Evolutionary conservation across 1,140 invertebrate species (phyloP).

Genomic region (Zaprionus vittiger): DNA sequence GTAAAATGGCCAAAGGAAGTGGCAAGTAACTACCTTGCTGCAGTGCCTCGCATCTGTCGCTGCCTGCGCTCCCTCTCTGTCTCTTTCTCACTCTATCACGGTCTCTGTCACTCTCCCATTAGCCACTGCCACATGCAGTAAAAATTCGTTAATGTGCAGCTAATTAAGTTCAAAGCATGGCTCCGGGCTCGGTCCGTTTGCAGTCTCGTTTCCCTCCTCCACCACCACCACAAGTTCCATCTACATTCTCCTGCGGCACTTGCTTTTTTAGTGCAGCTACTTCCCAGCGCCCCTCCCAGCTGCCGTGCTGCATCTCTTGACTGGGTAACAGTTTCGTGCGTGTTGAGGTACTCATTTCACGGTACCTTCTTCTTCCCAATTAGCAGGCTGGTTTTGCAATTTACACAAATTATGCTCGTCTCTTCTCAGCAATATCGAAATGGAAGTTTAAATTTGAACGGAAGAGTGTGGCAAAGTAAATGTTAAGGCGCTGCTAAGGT

Average conservation of each 20-base stretch:
- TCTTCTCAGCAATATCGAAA: not conserved
- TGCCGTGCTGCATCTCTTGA: not conserved
- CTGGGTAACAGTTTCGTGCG: constrained; percentile 30
- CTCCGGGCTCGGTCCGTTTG: constrained; percentile 53
- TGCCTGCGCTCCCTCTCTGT: not conserved
- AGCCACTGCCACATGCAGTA: constrained; percentile 66
- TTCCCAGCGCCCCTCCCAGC: not conserved
- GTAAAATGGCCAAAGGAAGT: constrained; percentile 80
- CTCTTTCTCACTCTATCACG: constrained; percentile 2
- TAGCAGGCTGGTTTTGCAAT: constrained; percentile 24
- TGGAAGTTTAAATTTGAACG: not conserved
- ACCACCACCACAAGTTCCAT: constrained; percentile 11
- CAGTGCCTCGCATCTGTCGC: constrained; percentile 56
- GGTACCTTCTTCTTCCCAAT: constrained; percentile 23
- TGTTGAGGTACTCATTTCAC: constrained; percentile 13
- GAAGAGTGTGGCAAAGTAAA: not conserved
- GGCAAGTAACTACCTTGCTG: constrained; percentile 71
- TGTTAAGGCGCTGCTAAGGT: not conserved
- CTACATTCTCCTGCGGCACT: constrained; percentile 16
- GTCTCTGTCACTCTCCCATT: constrained; percentile 6
- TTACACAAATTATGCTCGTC: constrained; percentile 9
- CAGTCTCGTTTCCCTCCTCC: constrained; percentile 32
- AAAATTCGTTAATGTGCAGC: constrained; percentile 81
- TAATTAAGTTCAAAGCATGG: constrained; percentile 82
- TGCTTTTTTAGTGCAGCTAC: constrained; percentile 8